Evolutionary conservation across 2,888 invertebrate genomes (phyloP).

Genomic region (Ctena decussata): DNA sequence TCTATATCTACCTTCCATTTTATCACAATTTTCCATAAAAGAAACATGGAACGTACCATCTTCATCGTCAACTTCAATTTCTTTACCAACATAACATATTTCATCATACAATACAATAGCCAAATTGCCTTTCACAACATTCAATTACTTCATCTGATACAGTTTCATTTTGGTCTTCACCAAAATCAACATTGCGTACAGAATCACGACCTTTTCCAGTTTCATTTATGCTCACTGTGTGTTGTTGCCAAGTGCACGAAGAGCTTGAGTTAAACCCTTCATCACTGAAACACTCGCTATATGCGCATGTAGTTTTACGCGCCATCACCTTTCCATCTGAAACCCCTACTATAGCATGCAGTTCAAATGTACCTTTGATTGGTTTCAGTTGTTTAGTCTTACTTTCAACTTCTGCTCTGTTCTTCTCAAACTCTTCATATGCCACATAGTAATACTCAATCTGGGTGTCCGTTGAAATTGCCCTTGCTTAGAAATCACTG

Average conservation of each 20-base stretch:
- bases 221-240: not conserved
- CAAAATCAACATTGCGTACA: not conserved
- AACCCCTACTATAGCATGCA: constrained; percentile 32
- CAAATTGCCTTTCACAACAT: constrained; percentile 5
- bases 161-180: not conserved
- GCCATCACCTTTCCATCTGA: not conserved
- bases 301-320: constrained; percentile 13
- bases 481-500: constrained; percentile 38
- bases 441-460: not conserved
- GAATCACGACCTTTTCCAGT: not conserved
- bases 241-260: too few species aligned
- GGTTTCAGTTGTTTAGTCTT: constrained; percentile 17
- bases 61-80: not conserved
- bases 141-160: too few species aligned
- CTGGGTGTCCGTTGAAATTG: constrained; percentile 20
- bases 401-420: not conserved
- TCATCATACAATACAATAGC: not conserved
- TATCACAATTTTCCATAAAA: constrained; percentile 13
- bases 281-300: too few species aligned
- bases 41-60: constrained; percentile 9
- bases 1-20: not conserved
- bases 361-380: constrained; percentile 45
- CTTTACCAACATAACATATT: not conserved
- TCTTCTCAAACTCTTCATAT: too few species aligned
- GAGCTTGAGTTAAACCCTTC: not conserved